Evolutionary conservation across 2,113 vertebrate species (phyloP).

Genomic region (Misgurnus mizolepis): DNA sequence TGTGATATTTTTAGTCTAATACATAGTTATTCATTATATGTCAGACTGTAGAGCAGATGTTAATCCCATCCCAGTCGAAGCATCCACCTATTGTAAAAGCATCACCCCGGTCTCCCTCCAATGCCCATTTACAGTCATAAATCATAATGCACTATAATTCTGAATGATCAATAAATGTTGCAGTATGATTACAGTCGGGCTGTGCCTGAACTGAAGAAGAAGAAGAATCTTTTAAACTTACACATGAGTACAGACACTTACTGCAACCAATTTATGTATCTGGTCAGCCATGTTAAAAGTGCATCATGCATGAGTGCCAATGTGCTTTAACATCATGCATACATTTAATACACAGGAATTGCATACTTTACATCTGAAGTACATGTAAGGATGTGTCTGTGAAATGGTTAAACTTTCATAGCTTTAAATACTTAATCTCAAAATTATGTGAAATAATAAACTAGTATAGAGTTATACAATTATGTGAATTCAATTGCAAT

Average conservation of each 20-base stretch:
- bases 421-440: no score
- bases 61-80: neutral
- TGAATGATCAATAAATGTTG: slow-evolving; percentile 53
- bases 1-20: neutral
- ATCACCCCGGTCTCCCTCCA: slow-evolving; percentile 27
- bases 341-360: no score
- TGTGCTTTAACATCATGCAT: neutral
- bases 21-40: neutral
- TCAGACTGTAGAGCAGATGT: neutral
- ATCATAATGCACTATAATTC: slow-evolving; percentile 54
- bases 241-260: slow-evolving; percentile 16
- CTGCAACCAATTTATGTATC: neutral
- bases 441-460: no score
- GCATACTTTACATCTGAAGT: neutral
- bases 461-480: no score
- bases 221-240: slow-evolving; percentile 33
- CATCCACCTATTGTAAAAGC: slow-evolving; percentile 25
- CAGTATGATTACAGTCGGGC: slow-evolving; percentile 26
- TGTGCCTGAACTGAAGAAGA: no score
- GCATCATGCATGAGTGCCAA: no score
- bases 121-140: slow-evolving; percentile 47
- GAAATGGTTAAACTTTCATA: no score
- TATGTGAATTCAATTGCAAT: no score
- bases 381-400: no score
- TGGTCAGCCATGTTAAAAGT: slow-evolving; percentile 4